Evolutionary conservation across 1,140 invertebrate species (phyloP), one percentile per base, ranked within the genome.

Genomic region (Heliothis virescens): DNA sequence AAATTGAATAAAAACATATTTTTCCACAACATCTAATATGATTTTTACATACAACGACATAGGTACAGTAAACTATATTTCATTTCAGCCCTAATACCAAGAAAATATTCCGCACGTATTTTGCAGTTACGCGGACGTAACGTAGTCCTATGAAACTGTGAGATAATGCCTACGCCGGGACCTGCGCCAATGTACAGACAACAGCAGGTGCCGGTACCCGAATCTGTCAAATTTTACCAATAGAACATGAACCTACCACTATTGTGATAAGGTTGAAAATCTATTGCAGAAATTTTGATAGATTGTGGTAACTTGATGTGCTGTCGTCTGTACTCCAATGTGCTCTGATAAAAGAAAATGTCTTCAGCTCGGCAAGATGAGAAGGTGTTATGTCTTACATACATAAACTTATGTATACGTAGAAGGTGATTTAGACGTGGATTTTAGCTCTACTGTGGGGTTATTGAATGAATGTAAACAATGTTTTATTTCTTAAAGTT

Each of bases 341-440:
- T 78, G 80, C 80, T 72, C 79, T 83, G 83, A 87, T 87, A 89
- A 87, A 87, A 83, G 79, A 80, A 89, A 86, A 84, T 81, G 82
- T 83, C 82, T 83, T 85, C 48, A 76, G 47, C 60, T 29, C 50
- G 65, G 65, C 41, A 48, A n/a, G 62, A 65, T 41, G 34, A 65
- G 62, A 60, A 74, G 60, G 48, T 63, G 60, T 52, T 52, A 63
- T 63, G 48, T 52, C 50, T 48, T 50, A 3, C 47, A n/a, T 76
- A 26, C n/a, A 52, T 76, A 26, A 34, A 62, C 5, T 7, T 1
- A 41, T 9, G 9, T 60, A 12, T 48, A 59, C 1, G 57, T 60
- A 3, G 12, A 9, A 73, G 34, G 55, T 48, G 53, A 26, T n/a
- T 26, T 13, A 41, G 26, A 26, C 13, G 29, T 16, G 21, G 57